Evolutionary conservation across 2,888 invertebrate species (phyloP).

Genomic region (Tachina fera): DNA sequence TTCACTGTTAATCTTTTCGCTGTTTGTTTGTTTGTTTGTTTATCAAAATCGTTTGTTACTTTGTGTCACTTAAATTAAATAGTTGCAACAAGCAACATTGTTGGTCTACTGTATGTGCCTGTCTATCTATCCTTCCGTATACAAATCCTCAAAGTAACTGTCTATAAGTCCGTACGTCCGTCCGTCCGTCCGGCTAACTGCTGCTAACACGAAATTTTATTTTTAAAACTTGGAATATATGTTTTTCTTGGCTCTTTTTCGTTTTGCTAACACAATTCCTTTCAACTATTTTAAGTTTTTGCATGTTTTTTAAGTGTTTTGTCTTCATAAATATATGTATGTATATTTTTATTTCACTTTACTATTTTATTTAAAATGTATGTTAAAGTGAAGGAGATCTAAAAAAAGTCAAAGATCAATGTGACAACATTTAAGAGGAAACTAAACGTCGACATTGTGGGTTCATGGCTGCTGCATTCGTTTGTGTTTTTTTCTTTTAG

Average conservation of each 20-base stretch:
- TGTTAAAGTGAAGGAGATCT: slow-evolving; percentile 34
- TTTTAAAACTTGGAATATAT: slow-evolving; percentile 20
- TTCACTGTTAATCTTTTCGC: not conserved
- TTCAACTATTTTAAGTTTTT: slow-evolving; percentile 29
- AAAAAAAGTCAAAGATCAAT: slow-evolving; percentile 70
- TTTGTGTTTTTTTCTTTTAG: not conserved
- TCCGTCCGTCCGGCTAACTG: slow-evolving; percentile 7
- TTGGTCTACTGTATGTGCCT: slow-evolving; percentile 13
- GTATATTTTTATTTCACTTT: not conserved
- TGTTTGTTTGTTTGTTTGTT: slow-evolving; percentile 41
- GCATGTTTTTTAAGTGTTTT: slow-evolving; percentile 24
- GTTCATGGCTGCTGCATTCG: slow-evolving; percentile 48
- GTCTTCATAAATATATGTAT: not conserved
- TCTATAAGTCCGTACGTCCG: not conserved
- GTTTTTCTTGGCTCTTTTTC: slow-evolving; percentile 23
- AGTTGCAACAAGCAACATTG: slow-evolving; percentile 56
- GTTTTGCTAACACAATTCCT: slow-evolving; percentile 46
- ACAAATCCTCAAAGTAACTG: slow-evolving; percentile 20
- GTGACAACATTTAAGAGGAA: slow-evolving; percentile 65
- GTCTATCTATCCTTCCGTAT: slow-evolving; percentile 5
- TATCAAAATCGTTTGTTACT: slow-evolving; percentile 54
- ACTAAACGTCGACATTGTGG: slow-evolving; percentile 58
- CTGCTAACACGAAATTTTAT: slow-evolving; percentile 48
- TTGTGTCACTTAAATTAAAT: slow-evolving; percentile 65
- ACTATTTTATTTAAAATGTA: slow-evolving; percentile 27